Evolutionary conservation across 35 echinoderm and acorn worm genomes (phyloP).

Genomic region (Heliocidaris tuberculata): DNA sequence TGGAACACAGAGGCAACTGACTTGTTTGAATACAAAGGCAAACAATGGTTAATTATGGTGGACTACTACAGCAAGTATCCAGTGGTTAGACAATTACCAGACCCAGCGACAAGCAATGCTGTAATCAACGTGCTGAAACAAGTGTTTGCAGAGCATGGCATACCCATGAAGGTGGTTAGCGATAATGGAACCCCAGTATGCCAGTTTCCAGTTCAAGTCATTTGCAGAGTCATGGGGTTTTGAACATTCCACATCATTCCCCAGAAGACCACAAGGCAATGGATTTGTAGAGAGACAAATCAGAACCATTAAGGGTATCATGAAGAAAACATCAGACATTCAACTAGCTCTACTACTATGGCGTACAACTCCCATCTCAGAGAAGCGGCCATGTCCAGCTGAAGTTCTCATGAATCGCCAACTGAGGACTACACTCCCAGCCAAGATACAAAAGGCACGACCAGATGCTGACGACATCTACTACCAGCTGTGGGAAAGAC

Average conservation of each 20-base stretch:
- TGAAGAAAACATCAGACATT: not conserved
- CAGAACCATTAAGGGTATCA: slow-evolving; percentile 42
- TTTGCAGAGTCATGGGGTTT: slow-evolving; percentile 58
- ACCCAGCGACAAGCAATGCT: not conserved
- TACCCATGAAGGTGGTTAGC: slow-evolving; percentile 48
- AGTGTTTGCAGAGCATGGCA: slow-evolving; percentile 58
- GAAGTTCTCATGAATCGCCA: not conserved
- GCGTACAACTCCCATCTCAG: slow-evolving; percentile 40
- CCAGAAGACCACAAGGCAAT: slow-evolving; percentile 40
- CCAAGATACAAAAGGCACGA: not conserved
- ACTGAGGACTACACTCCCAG: slow-evolving; percentile 25
- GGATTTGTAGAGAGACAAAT: slow-evolving; percentile 52
- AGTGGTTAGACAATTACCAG: not conserved
- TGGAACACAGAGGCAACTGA: slow-evolving; percentile 30
- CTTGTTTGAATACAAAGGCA: not conserved
- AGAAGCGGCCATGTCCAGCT: not conserved
- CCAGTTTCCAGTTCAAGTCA: slow-evolving; percentile 29
- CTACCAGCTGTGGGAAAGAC: not conserved
- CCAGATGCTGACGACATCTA: not conserved
- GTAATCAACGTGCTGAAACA: not conserved
- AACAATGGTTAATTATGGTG: not conserved
- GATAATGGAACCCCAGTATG: slow-evolving; percentile 46
- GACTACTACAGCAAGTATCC: slow-evolving; percentile 45
- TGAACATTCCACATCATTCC: slow-evolving; percentile 51
- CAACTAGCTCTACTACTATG: not conserved